Evolutionary conservation across 2,113 vertebrate species (phyloP).

Genomic region (Zingel zingel): DNA sequence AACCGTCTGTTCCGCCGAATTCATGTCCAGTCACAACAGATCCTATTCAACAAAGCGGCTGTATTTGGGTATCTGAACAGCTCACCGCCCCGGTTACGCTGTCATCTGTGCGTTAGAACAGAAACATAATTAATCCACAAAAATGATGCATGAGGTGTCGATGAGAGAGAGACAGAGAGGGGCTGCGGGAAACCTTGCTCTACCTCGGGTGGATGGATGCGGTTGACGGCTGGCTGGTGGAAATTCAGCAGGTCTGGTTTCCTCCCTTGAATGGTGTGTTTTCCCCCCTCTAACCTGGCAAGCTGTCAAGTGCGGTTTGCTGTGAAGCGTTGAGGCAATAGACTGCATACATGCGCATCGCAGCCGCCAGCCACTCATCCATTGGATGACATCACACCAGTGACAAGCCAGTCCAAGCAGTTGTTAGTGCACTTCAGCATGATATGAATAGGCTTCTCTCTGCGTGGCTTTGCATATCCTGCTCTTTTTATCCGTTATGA

Average conservation of each 20-base stretch:
- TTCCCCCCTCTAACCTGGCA: slow-evolving; percentile 78
- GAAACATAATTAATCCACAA: slow-evolving; percentile 58
- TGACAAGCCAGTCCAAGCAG: slow-evolving; percentile 70
- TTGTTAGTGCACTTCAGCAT: slow-evolving; percentile 56
- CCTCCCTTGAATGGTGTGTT: slow-evolving; percentile 68
- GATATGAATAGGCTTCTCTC: slow-evolving; percentile 55
- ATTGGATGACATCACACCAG: slow-evolving; percentile 89
- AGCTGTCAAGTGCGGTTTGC: slow-evolving; percentile 86
- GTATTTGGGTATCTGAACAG: slow-evolving; percentile 53
- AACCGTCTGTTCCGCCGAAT: slow-evolving; percentile 97
- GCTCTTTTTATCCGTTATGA: slow-evolving; percentile 29
- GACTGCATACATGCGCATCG: slow-evolving; percentile 81
- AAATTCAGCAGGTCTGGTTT: slow-evolving; percentile 83
- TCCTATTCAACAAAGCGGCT: slow-evolving; percentile 66
- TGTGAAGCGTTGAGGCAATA: slow-evolving; percentile 75
- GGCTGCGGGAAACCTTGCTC: slow-evolving; percentile 33
- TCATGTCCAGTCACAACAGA: slow-evolving; percentile 85
- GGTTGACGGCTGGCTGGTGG: slow-evolving; percentile 85
- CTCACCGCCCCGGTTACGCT: slow-evolving; percentile 63
- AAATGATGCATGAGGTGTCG: slow-evolving; percentile 73
- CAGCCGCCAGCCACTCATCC: slow-evolving; percentile 85
- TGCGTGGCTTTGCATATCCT: slow-evolving; percentile 61
- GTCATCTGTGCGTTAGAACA: slow-evolving; percentile 69
- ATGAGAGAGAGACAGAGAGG: slow-evolving; percentile 31
- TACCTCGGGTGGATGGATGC: slow-evolving; percentile 79